These are phyloP conservation scores for Enteromius viviparus DNA, from an alignment of 2,797 vertebrate species.

Conservation along the genomic window DNA sequence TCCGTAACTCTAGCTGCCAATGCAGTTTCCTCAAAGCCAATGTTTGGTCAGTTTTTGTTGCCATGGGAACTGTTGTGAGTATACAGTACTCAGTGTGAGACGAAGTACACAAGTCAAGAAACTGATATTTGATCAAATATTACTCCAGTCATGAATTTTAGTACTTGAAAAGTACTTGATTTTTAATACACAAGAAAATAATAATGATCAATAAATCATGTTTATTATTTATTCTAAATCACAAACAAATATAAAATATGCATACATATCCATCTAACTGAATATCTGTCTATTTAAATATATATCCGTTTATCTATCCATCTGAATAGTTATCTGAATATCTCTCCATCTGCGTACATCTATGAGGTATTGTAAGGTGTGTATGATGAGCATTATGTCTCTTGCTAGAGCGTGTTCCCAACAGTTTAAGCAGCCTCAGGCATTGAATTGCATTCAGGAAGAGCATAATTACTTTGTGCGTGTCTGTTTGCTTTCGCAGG, in stretches of 20 bases:
- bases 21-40: background rate
- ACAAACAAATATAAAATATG: too few species aligned
- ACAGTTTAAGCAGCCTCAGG: constrained; percentile 9
- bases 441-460: background rate
- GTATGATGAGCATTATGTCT: background rate
- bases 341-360: background rate
- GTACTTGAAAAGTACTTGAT: background rate
- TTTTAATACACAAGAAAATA: background rate
- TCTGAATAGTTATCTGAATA: background rate
- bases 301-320: background rate
- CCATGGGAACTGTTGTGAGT: background rate
- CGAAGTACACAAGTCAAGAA: background rate
- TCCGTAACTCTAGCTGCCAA: background rate
- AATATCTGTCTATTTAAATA: background rate
- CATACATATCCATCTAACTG: too few species aligned
- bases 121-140: background rate
- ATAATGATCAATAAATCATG: background rate
- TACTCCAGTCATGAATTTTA: background rate
- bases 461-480: background rate
- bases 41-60: constrained; percentile 2
- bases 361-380: background rate
- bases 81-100: background rate
- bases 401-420: background rate
- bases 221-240: background rate
- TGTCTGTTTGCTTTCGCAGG: background rate